phyloP scores from a whole-genome alignment of 2,888 invertebrate species.

The Yponomeuta plumbellus region DNA sequence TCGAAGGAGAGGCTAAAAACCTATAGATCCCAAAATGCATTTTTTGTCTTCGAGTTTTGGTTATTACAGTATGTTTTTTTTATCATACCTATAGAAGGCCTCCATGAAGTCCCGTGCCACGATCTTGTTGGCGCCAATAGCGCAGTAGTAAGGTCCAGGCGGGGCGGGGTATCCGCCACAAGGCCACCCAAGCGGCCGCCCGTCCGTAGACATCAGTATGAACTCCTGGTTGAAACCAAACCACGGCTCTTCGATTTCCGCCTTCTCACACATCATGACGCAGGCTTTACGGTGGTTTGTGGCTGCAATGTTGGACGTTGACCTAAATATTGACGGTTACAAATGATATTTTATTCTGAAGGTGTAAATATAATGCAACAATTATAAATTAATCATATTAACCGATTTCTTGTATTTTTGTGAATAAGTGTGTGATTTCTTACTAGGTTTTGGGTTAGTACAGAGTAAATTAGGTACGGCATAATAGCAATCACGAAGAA shows the following conservation, averaged over 20 bases:
- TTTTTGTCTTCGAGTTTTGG: no score
- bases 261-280: constrained; percentile 73
- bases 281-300: constrained; percentile 57
- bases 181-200: constrained; percentile 85
- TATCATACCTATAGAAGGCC: constrained; percentile 76
- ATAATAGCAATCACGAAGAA: neutral
- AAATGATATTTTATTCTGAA: no score
- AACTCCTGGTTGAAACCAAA: constrained; percentile 85
- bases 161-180: constrained; percentile 81
- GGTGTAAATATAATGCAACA: no score
- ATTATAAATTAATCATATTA: no score
- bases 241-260: constrained; percentile 79
- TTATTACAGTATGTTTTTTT: neutral
- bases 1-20: no score
- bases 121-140: constrained; percentile 85
- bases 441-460: no score
- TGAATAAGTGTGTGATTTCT: no score
- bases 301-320: constrained; percentile 31
- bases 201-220: constrained; percentile 56
- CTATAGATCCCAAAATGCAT: no score
- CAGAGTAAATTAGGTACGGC: constrained; percentile 12
- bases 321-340: no score
- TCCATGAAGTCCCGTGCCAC: constrained; percentile 89
- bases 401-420: no score
- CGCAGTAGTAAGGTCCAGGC: constrained; percentile 89